phyloP scores from a whole-genome alignment of 2,797 vertebrate genomes.

The Pangasius krempfi region DNA sequence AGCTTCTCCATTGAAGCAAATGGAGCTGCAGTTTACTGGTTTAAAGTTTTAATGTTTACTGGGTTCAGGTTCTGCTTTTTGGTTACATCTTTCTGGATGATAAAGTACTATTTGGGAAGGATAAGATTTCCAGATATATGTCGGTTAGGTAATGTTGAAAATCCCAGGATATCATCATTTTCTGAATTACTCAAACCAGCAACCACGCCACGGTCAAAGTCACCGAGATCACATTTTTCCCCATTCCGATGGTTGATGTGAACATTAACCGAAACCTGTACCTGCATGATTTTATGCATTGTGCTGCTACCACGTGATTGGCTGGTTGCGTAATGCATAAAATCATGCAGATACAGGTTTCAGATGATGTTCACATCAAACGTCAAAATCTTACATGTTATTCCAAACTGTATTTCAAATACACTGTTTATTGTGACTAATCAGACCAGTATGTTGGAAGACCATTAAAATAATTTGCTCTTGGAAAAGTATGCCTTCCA shows the following conservation, averaged over 20 bases:
- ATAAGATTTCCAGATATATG: not conserved
- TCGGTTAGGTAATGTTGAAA: not conserved
- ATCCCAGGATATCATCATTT: not conserved
- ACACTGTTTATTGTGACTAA: not conserved
- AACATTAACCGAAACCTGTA: not conserved
- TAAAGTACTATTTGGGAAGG: not conserved
- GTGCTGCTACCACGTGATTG: not conserved
- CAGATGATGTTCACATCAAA: not conserved
- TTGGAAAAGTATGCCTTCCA: constrained; percentile 3
- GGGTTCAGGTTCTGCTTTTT: not conserved
- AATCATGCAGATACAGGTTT: not conserved
- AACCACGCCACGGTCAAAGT: not conserved
- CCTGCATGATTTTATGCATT: not conserved
- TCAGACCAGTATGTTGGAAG: constrained; percentile 9
- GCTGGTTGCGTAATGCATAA: not conserved
- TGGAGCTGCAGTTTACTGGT: constrained; percentile 1
- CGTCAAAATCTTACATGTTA: not conserved
- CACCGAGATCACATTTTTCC: not conserved
- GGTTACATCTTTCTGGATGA: not conserved
- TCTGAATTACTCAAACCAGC: not conserved
- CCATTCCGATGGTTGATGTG: not conserved
- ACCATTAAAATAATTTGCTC: not conserved
- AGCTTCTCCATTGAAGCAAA: not conserved
- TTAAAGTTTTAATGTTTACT: not conserved
- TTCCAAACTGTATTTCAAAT: not conserved